Percentiles rank a stretch among this genome's conserved stretches.
These are phyloP conservation scores for Labrus mixtus DNA, from an alignment of 2,113 vertebrate species.

Conservation along the genomic window DNA sequence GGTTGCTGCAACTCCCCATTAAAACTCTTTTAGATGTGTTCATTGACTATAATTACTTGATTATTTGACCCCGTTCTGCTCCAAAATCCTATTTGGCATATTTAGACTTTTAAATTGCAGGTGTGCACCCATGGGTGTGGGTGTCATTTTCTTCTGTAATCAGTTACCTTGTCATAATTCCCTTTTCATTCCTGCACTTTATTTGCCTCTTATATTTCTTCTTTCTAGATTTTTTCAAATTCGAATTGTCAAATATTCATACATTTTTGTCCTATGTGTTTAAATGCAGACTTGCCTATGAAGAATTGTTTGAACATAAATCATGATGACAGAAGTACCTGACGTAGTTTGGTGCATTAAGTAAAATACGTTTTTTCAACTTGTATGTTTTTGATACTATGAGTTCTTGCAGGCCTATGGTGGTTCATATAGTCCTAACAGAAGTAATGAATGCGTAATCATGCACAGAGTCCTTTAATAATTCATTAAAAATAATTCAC, in stretches of 20 bases:
- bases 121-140: neutral
- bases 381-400: neutral
- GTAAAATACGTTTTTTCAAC: no score
- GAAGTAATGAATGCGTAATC: no score
- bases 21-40: slow-evolving; percentile 5
- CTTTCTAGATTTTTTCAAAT: neutral
- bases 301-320: neutral
- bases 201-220: neutral
- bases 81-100: neutral
- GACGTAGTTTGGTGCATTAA: neutral
- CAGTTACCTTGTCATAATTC: neutral
- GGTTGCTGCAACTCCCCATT: slow-evolving; percentile 20
- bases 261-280: no score
- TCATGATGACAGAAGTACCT: neutral
- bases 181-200: neutral
- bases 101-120: neutral
- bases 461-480: no score
- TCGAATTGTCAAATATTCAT: no score
- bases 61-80: slow-evolving; percentile 8
- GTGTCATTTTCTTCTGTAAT: neutral
- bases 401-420: no score
- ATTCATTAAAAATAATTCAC: no score
- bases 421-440: no score
- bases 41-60: slow-evolving; percentile 16
- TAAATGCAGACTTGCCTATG: neutral